Evolutionary conservation across 2,888 invertebrate genomes (phyloP), one percentile per base, ranked within the genome.

Genomic region (Xestoiulus laeticollis): DNA sequence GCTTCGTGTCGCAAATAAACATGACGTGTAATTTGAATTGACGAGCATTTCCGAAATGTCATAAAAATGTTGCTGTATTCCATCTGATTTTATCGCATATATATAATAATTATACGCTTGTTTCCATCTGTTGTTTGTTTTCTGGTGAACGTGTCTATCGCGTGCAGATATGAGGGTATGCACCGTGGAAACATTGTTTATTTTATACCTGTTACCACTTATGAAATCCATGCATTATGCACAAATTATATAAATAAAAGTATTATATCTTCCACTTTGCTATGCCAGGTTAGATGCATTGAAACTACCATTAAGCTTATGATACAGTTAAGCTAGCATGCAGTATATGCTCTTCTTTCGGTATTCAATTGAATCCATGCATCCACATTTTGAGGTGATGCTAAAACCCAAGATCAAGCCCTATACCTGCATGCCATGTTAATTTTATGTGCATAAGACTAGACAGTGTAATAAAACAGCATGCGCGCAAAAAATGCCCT

Each of bases 11-110:
- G n/a, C 53, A 53, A n/a, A 53, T 53, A 53, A 53, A 53, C 53
- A 53, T n/a, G 16, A 16, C 16, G 53, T 19, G 16, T 53, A 53
- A 53, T 53, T 53, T 5, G n/a, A 16, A 53, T 53, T 19, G 53
- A 53, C 53, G 53, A 53, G n/a, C 53, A 53, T 53, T 53, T 53
- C 53, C 53, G 53, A 53, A 53, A 53, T 53, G 53, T 53, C 53
- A 53, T 53, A 53, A 53, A 53, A 53, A 53, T 53, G 19, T 53
- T 53, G 16, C 53, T 53, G 53, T 19, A 53, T 53, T 53, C n/a
- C n/a, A 53, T 53, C 53, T n/a, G 19, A 53, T 53, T 53, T 53
- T 4, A 53, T 53, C 5, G 53, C 53, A n/a, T 53, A 53, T 19
- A n/a, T 53, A 19, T 53, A 38, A 38, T 53, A 53, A 53, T 53